These are phyloP conservation scores for Orbicella faveolata DNA, from an alignment of 64 coral and sea anemone genomes.

Conservation along the genomic window DNA sequence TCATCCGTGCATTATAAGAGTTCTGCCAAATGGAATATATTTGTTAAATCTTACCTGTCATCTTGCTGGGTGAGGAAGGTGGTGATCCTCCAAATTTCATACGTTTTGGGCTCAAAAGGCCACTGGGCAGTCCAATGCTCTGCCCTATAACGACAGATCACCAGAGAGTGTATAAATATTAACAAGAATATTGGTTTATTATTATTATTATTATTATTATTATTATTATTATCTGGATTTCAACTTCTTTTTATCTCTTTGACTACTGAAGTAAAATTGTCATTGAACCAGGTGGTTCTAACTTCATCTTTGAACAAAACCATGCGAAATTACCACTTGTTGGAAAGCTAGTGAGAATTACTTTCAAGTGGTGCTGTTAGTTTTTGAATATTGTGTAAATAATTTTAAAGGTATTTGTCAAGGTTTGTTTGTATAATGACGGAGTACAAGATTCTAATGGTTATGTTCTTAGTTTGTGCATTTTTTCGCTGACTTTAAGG, in stretches of 20 bases:
- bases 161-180: slow-evolving; percentile 34
- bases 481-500: slow-evolving; percentile 27
- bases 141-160: slow-evolving; percentile 13
- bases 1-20: slow-evolving; percentile 23
- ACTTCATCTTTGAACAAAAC: slow-evolving; percentile 1
- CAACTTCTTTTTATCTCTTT: not conserved
- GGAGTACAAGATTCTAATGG: not conserved
- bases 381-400: not conserved
- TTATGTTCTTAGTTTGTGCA: slow-evolving; percentile 1
- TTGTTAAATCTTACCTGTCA: slow-evolving; percentile 39
- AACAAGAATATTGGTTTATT: not conserved
- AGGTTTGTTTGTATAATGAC: not conserved
- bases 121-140: not conserved
- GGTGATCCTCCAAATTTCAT: slow-evolving; percentile 46
- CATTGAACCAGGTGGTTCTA: not conserved
- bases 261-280: slow-evolving; percentile 1
- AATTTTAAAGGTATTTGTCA: not conserved
- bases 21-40: not conserved
- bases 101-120: slow-evolving; percentile 27
- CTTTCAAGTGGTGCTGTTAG: not conserved
- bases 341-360: not conserved
- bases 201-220: no score
- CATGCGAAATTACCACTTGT: not conserved
- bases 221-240: slow-evolving; percentile 9
- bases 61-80: slow-evolving; percentile 48